phyloP scores from a whole-genome alignment of 2,888 invertebrate species.

The Chymomyza fuscimana region DNA sequence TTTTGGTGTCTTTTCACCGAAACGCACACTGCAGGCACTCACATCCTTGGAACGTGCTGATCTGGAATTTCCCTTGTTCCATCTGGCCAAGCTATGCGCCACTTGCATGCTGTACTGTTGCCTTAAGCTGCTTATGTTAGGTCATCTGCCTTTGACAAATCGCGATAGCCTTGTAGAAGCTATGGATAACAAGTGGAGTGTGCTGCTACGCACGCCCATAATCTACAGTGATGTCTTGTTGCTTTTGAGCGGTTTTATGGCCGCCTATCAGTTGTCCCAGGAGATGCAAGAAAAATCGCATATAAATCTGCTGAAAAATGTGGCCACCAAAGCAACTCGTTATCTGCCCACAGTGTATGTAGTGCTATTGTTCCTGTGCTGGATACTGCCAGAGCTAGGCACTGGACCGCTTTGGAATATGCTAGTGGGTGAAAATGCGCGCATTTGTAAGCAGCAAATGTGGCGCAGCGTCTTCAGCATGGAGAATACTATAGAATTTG shows the following conservation, averaged over 20 bases:
- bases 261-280: conserved; percentile 83
- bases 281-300: conserved; percentile 81
- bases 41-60: conserved; percentile 80
- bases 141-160: conserved; percentile 84
- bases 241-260: conserved; percentile 84
- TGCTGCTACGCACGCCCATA: conserved; percentile 83
- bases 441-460: conserved; percentile 84
- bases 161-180: conserved; percentile 80
- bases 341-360: conserved; percentile 84
- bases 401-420: conserved; percentile 86
- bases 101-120: conserved; percentile 84
- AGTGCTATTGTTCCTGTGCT: conserved; percentile 85
- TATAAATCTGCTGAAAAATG: conserved; percentile 82
- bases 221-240: conserved; percentile 86
- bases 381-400: conserved; percentile 84
- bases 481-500: conserved; percentile 85
- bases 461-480: conserved; percentile 86
- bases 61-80: conserved; percentile 84
- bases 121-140: conserved; percentile 85
- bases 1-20: conserved; percentile 84
- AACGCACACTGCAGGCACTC: conserved; percentile 83
- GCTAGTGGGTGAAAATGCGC: conserved; percentile 83
- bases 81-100: conserved; percentile 85
- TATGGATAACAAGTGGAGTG: conserved; percentile 80
- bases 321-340: conserved; percentile 83